Base-by-base conservation (phyloP, 1,140 invertebrate genomes). In the Drosophila prosaltans region DNA sequence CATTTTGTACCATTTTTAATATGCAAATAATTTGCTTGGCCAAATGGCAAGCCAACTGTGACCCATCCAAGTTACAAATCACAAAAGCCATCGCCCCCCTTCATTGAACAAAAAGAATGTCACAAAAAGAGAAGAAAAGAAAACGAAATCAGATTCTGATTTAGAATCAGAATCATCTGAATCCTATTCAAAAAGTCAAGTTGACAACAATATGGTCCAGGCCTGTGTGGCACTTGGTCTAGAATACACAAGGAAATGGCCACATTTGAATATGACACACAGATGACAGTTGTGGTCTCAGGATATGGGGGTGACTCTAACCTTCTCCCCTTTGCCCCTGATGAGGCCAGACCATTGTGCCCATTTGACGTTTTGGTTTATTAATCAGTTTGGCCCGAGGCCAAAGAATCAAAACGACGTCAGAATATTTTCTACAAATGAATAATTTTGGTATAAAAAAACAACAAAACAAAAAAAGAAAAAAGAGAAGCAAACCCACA, bases 321-420 rank as follows among this genome's bases (percentile, higher is more conserved):
- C 45, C 45, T 21, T 16, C 60, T n/a, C 21, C 30, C 62, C 69
- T 81, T 69, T 76, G 79, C 58, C 72, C 65, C 41, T 70, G 70
- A 59, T 88, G 80, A 84, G 83, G 85, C 84, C 71, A 89, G 80
- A 61, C 77, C 69, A 88, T 88, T 89, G 84, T 88, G 73, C 77
- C 48, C 84, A 75, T 89, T 91, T 91, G 90, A 91, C 90, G 90
- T 91, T 91, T 59, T 91, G 83, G 81, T 91, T 91, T 91, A 89
- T 91, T 91, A 91, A 91, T 91, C 90, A 90, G 90, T 91, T 91
- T 91, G 90, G 86, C 90, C 90, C 78, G 72, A 69, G 81, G 90
- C 81, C 69, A 71, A 57, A 60, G 65, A 36, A 73, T 60, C 71
- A 65, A 21, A 36, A 65, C 62, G 72, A 70, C 55, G 73, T 69